Conservation (phyloP, 2,888 invertebrate genomes). For the Autographa gamma region DNA sequence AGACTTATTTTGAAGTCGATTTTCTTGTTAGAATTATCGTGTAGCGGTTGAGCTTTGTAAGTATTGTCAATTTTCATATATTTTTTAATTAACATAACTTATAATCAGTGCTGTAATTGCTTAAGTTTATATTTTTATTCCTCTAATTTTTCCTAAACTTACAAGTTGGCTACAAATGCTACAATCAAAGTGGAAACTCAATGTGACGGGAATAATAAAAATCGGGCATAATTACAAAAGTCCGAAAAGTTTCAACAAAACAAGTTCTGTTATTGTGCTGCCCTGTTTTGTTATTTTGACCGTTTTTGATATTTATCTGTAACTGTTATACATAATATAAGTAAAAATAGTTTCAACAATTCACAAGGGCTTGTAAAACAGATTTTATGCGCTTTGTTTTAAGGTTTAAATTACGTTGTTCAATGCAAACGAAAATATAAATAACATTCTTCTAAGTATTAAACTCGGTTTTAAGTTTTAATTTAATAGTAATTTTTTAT, state of each 20-base stretch:
- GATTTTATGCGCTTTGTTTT: neutral
- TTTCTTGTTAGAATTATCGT: no score
- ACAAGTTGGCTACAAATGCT: constrained; percentile 10
- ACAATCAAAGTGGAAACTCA: constrained; percentile 21
- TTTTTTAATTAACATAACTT: no score
- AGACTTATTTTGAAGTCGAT: no score
- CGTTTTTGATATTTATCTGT: constrained; percentile 15
- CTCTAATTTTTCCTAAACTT: constrained; percentile 16
- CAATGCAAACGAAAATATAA: neutral
- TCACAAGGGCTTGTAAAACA: neutral
- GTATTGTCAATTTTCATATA: no score
- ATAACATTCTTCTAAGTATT: no score
- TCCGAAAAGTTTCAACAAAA: constrained; percentile 33
- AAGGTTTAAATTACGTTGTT: neutral
- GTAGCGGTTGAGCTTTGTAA: no score
- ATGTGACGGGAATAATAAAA: constrained; percentile 53
- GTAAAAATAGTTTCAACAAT: neutral
- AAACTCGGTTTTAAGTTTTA: no score
- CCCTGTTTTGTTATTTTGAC: neutral
- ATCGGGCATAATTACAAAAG: constrained; percentile 57
- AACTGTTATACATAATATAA: neutral
- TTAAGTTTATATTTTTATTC: constrained; percentile 10
- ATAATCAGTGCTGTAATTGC: neutral
- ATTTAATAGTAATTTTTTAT: no score
- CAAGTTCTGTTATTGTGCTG: constrained; percentile 27